Evolutionary conservation across 2,797 vertebrate species (phyloP).

Genomic region (Lycodopsis pacificus): DNA sequence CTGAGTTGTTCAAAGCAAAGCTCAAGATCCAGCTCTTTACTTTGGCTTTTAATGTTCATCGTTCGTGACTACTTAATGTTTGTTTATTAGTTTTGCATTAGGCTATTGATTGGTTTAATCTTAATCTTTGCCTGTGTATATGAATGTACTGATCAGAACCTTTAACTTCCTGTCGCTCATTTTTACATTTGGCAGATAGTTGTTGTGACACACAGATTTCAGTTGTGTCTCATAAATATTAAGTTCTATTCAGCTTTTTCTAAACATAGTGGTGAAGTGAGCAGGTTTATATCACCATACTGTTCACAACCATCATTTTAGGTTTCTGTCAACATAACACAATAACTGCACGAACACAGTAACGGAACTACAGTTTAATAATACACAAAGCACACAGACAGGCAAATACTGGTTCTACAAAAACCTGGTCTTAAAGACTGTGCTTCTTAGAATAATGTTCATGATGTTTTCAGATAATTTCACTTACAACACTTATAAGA

Average conservation of each 20-base stretch:
- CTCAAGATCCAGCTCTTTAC: too few relatives aligned
- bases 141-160: not conserved
- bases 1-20: too few relatives aligned
- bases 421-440: not conserved
- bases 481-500: not conserved
- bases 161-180: not conserved
- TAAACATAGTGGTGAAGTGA: not conserved
- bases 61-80: too few relatives aligned
- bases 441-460: constrained; percentile 13
- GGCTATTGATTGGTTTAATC: too few relatives aligned
- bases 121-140: too few relatives aligned
- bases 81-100: too few relatives aligned
- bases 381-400: not conserved
- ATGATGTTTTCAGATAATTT: not conserved
- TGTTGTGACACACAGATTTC: not conserved
- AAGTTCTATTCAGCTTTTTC: not conserved
- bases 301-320: not conserved
- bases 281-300: not conserved
- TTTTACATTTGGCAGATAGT: not conserved
- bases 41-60: too few relatives aligned
- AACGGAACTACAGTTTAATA: constrained; percentile 3
- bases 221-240: too few relatives aligned
- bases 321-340: not conserved
- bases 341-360: not conserved
- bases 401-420: not conserved